These are phyloP conservation scores for Ceratina australensis DNA, from an alignment of 1,140 invertebrate species.

Conservation along the genomic window DNA sequence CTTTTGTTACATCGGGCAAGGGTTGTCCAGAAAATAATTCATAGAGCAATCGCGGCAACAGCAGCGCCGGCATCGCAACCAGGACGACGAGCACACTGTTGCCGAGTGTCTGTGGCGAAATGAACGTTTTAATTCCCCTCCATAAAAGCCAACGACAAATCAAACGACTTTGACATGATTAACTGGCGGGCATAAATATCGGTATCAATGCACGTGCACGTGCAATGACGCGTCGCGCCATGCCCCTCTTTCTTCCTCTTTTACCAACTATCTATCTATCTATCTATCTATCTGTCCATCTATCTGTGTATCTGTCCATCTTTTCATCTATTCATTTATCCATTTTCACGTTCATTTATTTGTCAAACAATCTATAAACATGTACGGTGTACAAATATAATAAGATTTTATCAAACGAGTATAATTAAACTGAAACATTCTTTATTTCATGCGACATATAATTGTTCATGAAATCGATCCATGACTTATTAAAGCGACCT, in stretches of 20 bases:
- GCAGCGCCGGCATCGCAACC: conserved; percentile 54
- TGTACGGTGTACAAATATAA: not conserved
- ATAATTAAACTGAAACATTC: no score
- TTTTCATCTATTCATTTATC: not conserved
- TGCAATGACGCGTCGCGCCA: conserved; percentile 75
- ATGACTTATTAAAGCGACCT: no score
- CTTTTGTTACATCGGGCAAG: conserved; percentile 55
- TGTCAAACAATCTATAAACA: not conserved
- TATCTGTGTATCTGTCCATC: not conserved
- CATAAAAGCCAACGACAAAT: conserved; percentile 80
- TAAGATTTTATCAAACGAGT: not conserved
- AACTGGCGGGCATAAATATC: conserved; percentile 79
- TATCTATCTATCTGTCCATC: conserved; percentile 2
- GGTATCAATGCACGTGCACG: conserved; percentile 78
- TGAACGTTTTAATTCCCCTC: conserved; percentile 80
- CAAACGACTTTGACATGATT: conserved; percentile 79
- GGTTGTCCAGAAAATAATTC: conserved; percentile 76
- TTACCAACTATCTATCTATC: conserved; percentile 23
- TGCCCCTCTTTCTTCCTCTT: conserved; percentile 52
- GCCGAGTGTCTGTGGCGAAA: conserved; percentile 78
- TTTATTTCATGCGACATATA: no score
- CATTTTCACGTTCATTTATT: not conserved
- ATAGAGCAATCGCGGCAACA: conserved; percentile 59
- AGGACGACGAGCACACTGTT: conserved; percentile 70
- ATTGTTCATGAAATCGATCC: no score